Evolutionary conservation across 2,113 vertebrate species (phyloP), one percentile per base, ranked within the genome.

Genomic region (Okapia johnstoni): DNA sequence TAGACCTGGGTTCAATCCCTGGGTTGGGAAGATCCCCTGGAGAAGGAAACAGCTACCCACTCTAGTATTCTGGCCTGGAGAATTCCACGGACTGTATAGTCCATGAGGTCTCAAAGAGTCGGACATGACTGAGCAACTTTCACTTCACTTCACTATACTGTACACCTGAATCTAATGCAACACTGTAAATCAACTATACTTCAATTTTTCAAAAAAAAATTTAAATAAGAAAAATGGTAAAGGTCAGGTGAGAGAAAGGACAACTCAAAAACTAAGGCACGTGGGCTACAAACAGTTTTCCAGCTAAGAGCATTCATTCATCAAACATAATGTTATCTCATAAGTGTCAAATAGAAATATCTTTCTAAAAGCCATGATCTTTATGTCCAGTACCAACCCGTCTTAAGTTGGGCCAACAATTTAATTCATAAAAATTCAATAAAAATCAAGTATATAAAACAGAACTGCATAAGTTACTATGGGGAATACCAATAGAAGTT

Each of bases 381-480:
- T 85, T 16, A 86, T 23, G 60, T 33, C 87, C 30, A 57, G 7
- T 30, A 46, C 50, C 33, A 90, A 84, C 13, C 6, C 83, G 83
- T 85, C n/a, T 46, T 60, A 81, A 97, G 50, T 80, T 48, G 50
- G 60, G 26, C 43, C 50, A 86, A 73, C 28, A 93, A 70, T 73
- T 86, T 91, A 81, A 85, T 85, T 58, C 90, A 66, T 25, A n/a
- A 93, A 84, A 92, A 90, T 43, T 81, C 63, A 88, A 48, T 60
- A 97, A 54, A 81, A 94, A 88, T 46, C 88, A 90, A 95, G 43
- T 79, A 40, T 21, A 61, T 40, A 23, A 96, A 81, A 88, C 48
- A 70, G 43, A 57, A 66, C 7, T 92, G 25, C 46, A 17, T 43
- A 85, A 95, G 52, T 77, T 50, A 61, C 30, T 26, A 2, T 85